Percentiles rank a stretch among this genome's conserved stretches.
Conservation (phyloP, 2,888 invertebrate species). For the Arge pagana region DNA sequence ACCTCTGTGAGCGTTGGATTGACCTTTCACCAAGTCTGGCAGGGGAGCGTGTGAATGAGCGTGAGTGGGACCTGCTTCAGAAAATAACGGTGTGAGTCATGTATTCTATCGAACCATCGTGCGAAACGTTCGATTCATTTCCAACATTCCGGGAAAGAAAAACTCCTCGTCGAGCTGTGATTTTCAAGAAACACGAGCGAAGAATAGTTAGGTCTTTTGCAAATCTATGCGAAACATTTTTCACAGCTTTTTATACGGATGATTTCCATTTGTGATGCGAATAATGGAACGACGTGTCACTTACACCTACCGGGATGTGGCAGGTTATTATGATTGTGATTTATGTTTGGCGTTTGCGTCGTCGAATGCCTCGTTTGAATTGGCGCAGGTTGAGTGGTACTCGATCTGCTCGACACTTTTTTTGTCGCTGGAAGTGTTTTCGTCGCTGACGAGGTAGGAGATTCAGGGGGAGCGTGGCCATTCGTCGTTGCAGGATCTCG, state of each 20-base stretch:
- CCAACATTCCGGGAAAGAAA: too few relatives aligned
- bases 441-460: slow-evolving; percentile 23
- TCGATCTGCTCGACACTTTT: slow-evolving; percentile 33
- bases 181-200: slow-evolving; percentile 15
- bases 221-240: too few relatives aligned
- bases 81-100: neutral
- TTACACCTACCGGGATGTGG: slow-evolving; percentile 45
- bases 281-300: slow-evolving; percentile 26
- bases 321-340: slow-evolving; percentile 42
- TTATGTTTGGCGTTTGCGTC: slow-evolving; percentile 48
- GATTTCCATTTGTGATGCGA: too few relatives aligned
- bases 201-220: too few relatives aligned
- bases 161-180: neutral
- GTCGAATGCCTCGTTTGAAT: slow-evolving; percentile 53
- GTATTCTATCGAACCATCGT: too few relatives aligned
- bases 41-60: slow-evolving; percentile 45
- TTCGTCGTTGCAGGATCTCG: slow-evolving; percentile 31
- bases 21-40: slow-evolving; percentile 42
- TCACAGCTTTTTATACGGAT: too few relatives aligned
- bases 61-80: slow-evolving; percentile 42
- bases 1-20: slow-evolving; percentile 39
- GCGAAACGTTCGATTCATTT: too few relatives aligned
- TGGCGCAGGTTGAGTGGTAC: slow-evolving; percentile 39
- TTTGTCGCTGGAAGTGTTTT: slow-evolving; percentile 24
- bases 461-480: slow-evolving; percentile 31